Percentiles rank a stretch among this genome's conserved stretches.
phyloP scores from a whole-genome alignment of 2,888 invertebrate genomes.

The Luperina testacea region DNA sequence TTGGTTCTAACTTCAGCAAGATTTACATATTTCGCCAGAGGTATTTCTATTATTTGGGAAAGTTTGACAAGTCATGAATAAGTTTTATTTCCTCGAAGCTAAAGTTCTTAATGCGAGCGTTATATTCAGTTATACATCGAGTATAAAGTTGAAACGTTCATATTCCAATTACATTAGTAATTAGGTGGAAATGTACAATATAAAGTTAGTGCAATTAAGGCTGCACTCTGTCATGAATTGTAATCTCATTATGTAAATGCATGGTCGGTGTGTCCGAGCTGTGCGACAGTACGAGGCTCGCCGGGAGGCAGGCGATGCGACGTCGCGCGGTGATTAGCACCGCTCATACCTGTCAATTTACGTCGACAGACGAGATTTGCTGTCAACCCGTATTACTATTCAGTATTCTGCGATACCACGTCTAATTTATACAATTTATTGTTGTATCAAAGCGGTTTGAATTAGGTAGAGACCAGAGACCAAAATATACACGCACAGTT shows the following conservation, averaged over 20 bases:
- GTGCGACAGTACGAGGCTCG: conserved; percentile 22
- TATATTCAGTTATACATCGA: conserved; percentile 32
- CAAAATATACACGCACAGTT: not conserved
- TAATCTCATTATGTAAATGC: conserved; percentile 78
- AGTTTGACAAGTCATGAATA: conserved; percentile 48
- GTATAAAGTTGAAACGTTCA: conserved; percentile 35
- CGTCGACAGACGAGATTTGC: conserved; percentile 49
- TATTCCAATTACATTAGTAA: conserved; percentile 50
- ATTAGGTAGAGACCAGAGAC: conserved; percentile 4
- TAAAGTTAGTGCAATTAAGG: conserved; percentile 66
- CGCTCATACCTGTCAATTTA: conserved; percentile 69
- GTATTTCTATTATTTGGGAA: conserved; percentile 47
- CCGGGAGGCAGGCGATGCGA: conserved; percentile 40
- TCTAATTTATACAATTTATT: conserved; percentile 54
- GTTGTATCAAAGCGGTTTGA: conserved; percentile 31
- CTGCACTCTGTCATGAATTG: conserved; percentile 73
- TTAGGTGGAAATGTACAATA: conserved; percentile 51
- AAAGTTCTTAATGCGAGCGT: conserved; percentile 28
- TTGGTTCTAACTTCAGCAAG: conserved; percentile 26
- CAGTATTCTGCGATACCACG: conserved; percentile 48
- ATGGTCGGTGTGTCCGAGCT: conserved; percentile 42
- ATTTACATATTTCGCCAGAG: conserved; percentile 44
- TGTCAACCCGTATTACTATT: conserved; percentile 52
- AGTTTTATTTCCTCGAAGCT: conserved; percentile 34
- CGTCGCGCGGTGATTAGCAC: conserved; percentile 68